Conservation (phyloP, 2,113 vertebrate species). For the Leptobrachium ailaonicum region DNA sequence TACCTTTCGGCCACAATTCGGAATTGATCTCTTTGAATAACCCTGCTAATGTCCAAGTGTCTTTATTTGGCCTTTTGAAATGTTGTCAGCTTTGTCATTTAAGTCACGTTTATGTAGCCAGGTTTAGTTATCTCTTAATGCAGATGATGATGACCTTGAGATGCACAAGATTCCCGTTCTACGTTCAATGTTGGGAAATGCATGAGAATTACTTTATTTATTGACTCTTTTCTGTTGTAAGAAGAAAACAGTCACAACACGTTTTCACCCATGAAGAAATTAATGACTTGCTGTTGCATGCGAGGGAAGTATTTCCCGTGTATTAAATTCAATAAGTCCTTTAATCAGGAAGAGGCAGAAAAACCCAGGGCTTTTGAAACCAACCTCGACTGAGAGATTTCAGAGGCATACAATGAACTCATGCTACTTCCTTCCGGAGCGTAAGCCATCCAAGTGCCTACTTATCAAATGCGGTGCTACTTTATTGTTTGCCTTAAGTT, state of each 20-base stretch:
- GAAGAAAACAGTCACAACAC: background rate
- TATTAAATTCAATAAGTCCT: background rate
- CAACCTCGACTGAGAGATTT: background rate
- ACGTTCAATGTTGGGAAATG: too few relatives aligned
- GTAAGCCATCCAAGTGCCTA: constrained; percentile 7
- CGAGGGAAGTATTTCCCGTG: background rate
- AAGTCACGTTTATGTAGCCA: too few relatives aligned
- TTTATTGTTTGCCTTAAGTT: constrained; percentile 15
- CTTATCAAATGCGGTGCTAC: constrained; percentile 16
- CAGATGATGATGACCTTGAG: too few relatives aligned
- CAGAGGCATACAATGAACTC: constrained; percentile 1
- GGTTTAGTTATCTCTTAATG: too few relatives aligned
- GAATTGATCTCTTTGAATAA: too few relatives aligned
- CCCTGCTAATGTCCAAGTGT: too few relatives aligned
- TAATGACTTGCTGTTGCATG: background rate
- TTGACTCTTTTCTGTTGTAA: background rate
- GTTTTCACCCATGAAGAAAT: background rate
- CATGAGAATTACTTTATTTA: too few relatives aligned
- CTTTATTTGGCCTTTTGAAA: too few relatives aligned
- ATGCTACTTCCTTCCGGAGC: constrained; percentile 19
- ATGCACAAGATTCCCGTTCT: too few relatives aligned
- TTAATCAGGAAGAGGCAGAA: constrained; percentile 18
- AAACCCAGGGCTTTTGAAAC: background rate
- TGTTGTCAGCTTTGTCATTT: too few relatives aligned
- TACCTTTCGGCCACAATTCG: too few relatives aligned